A percentile compares a stretch with the other conserved stretches of the same genome.
phyloP scores from a whole-genome alignment of 2,888 invertebrate species.

The Conus canariensis region DNA sequence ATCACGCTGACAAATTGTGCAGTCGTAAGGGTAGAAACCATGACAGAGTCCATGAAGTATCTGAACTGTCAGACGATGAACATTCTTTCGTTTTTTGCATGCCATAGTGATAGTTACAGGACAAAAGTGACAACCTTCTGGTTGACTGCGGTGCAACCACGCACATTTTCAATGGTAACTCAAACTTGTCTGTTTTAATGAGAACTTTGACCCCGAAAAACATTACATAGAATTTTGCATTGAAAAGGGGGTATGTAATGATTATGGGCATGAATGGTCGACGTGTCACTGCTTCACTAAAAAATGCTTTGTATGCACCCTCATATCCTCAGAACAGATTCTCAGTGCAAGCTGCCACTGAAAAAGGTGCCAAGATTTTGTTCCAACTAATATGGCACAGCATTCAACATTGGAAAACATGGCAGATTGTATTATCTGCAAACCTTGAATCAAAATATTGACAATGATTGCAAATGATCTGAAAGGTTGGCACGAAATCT shows the following conservation, averaged over 20 bases:
- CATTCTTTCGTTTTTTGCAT: not conserved
- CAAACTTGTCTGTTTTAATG: slow-evolving; percentile 49
- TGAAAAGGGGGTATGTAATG: slow-evolving; percentile 30
- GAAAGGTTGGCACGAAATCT: slow-evolving; percentile 43
- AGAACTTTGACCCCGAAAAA: slow-evolving; percentile 48
- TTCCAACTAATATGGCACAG: slow-evolving; percentile 42
- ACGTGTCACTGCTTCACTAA: not conserved
- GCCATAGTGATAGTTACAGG: not conserved
- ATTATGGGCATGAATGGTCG: not conserved
- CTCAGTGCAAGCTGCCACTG: slow-evolving; percentile 51
- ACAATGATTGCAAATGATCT: slow-evolving; percentile 13
- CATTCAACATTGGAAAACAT: slow-evolving; percentile 19
- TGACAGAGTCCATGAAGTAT: not conserved
- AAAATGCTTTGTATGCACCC: slow-evolving; percentile 43
- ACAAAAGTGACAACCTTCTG: slow-evolving; percentile 17
- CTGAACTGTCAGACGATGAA: not conserved
- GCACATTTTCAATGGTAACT: slow-evolving; percentile 54
- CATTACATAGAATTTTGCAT: slow-evolving; percentile 49
- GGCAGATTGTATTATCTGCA: slow-evolving; percentile 38
- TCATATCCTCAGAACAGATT: slow-evolving; percentile 50
- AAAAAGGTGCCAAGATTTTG: slow-evolving; percentile 42
- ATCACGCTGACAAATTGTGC: slow-evolving; percentile 29
- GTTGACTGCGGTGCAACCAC: slow-evolving; percentile 58
- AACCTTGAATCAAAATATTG: not conserved
- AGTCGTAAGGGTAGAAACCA: slow-evolving; percentile 11